Percentiles rank a stretch among this genome's conserved stretches.
These are phyloP conservation scores for Apodemia duryi DNA, from an alignment of 2,888 invertebrate species.

Conservation along the genomic window DNA sequence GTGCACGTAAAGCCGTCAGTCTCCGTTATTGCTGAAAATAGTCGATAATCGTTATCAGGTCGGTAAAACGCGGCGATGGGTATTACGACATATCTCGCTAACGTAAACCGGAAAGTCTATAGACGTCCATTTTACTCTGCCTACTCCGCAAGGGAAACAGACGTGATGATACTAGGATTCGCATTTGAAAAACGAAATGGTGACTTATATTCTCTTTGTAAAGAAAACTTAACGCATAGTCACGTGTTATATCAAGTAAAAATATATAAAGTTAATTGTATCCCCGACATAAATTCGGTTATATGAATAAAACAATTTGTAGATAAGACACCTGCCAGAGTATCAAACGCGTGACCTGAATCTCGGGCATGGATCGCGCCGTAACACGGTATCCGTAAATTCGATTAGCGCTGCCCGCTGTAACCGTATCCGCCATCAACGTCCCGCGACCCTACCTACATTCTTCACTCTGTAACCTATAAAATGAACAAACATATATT, in stretches of 20 bases:
- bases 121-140: no score
- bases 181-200: no score
- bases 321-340: constrained; percentile 6
- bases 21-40: no score
- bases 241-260: background rate
- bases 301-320: background rate
- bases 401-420: constrained; percentile 8
- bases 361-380: background rate
- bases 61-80: no score
- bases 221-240: background rate
- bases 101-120: no score
- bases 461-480: background rate
- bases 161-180: no score
- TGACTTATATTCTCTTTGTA: no score
- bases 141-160: no score
- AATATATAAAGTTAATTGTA: background rate
- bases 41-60: no score
- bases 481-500: background rate
- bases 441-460: background rate
- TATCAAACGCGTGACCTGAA: constrained; percentile 14
- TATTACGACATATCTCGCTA: no score
- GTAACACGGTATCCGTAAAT: constrained; percentile 10
- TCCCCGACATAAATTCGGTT: background rate
- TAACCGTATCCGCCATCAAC: background rate
- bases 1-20: no score